A percentile compares a stretch with the other conserved stretches of the same genome.
These are phyloP conservation scores for Sebastiscus tertius DNA, from an alignment of 2,797 vertebrate species.

Conservation along the genomic window DNA sequence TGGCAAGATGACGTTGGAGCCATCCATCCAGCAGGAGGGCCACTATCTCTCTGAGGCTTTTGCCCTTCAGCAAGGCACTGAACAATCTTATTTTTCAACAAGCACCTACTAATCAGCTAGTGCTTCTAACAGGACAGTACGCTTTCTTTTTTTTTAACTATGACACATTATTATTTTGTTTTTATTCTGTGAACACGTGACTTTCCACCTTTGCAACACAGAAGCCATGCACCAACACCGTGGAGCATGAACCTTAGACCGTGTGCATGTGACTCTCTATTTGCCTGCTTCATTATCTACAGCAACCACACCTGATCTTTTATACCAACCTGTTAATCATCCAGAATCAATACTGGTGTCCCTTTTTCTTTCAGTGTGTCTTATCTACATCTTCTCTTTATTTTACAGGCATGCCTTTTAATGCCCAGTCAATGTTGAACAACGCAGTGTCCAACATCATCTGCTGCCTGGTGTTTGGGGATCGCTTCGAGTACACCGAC, in stretches of 20 bases:
- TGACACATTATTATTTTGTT: not conserved
- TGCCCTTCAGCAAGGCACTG: conserved; percentile 55
- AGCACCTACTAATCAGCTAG: not conserved
- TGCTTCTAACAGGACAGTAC: not conserved
- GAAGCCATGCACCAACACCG: not conserved
- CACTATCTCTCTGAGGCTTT: conserved; percentile 65
- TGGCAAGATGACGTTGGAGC: conserved; percentile 71
- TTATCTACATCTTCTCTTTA: not conserved
- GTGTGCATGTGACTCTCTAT: not conserved
- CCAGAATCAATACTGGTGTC: not conserved
- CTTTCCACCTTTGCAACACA: not conserved
- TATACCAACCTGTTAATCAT: not conserved
- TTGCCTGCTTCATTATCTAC: not conserved
- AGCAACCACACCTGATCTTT: not conserved
- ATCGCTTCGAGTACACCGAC: conserved; percentile 73
- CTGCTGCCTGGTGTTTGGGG: conserved; percentile 74
- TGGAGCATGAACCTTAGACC: not conserved
- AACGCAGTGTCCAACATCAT: conserved; percentile 77
- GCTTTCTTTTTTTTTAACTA: not conserved
- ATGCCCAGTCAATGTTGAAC: conserved; percentile 41
- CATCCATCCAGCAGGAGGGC: conserved; percentile 70
- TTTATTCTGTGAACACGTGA: not conserved
- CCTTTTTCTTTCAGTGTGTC: not conserved
- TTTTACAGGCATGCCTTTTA: conserved; percentile 59
- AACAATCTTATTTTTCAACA: not conserved